These are phyloP conservation scores for Tipula helvola DNA, from an alignment of 2,888 invertebrate species.

Conservation along the genomic window DNA sequence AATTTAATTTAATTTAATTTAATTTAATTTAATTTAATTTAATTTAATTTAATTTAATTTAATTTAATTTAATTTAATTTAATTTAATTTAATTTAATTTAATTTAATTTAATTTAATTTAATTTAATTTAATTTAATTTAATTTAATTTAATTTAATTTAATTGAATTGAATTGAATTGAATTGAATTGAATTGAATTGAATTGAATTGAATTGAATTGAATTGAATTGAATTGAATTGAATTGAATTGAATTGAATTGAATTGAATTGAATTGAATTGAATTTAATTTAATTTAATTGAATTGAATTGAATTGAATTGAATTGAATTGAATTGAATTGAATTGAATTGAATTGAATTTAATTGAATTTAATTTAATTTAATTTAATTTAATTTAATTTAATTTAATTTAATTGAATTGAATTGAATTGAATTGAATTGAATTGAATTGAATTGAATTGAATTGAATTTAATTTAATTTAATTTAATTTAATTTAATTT, in stretches of 20 bases:
- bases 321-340: not conserved
- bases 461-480: no score
- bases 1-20: not conserved
- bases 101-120: not conserved
- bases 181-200: not conserved
- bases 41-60: not conserved
- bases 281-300: no score
- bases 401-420: no score
- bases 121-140: not conserved
- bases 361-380: slow-evolving; percentile 10
- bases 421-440: slow-evolving; percentile 10
- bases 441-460: not conserved
- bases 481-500: not conserved
- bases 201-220: not conserved
- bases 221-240: not conserved
- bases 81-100: not conserved
- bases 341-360: not conserved
- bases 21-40: not conserved
- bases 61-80: not conserved
- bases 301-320: not conserved
- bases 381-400: slow-evolving; percentile 11
- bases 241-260: not conserved
- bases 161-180: no score
- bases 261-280: not conserved
- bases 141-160: no score